These are phyloP conservation scores for Xestia xanthographa DNA, from an alignment of 2,888 invertebrate genomes.

Conservation along the genomic window DNA sequence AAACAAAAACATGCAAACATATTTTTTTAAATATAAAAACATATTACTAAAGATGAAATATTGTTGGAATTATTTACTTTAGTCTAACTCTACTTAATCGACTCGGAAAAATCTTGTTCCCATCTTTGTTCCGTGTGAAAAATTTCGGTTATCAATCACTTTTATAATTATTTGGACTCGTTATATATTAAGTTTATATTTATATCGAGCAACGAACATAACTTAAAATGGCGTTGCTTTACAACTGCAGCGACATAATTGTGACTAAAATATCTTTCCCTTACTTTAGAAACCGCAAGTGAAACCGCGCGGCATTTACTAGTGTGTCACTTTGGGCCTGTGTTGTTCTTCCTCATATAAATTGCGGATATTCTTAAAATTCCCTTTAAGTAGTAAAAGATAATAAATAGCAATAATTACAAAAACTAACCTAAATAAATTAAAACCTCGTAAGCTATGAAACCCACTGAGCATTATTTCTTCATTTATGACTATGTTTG, in stretches of 20 bases:
- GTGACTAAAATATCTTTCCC: conserved; percentile 46
- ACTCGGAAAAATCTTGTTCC: conserved; percentile 56
- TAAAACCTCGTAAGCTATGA: conserved; percentile 43
- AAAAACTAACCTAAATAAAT: conserved; percentile 65
- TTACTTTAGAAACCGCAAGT: conserved; percentile 35
- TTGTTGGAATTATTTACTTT: conserved; percentile 53
- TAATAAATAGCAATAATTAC: conserved; percentile 66
- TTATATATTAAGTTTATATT: conserved; percentile 52
- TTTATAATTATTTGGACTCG: conserved; percentile 67
- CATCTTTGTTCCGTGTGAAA: conserved; percentile 38
- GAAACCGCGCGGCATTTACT: conserved; percentile 61
- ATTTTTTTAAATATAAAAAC: conserved; percentile 40
- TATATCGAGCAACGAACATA: conserved; percentile 70
- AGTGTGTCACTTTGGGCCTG: conserved; percentile 24
- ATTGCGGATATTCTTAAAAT: conserved; percentile 50
- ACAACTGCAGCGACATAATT: conserved; percentile 43
- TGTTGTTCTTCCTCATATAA: conserved; percentile 31
- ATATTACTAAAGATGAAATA: conserved; percentile 48
- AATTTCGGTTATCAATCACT: conserved; percentile 60
- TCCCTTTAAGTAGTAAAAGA: conserved; percentile 37
- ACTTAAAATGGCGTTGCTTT: conserved; percentile 76
- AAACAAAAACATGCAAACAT: conserved; percentile 48
- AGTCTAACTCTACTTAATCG: conserved; percentile 65
- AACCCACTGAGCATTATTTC: conserved; percentile 57
- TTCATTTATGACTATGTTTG: conserved; percentile 58